Base-by-base conservation (phyloP, 2,888 invertebrate species). In the Troides oblongomaculatus region DNA sequence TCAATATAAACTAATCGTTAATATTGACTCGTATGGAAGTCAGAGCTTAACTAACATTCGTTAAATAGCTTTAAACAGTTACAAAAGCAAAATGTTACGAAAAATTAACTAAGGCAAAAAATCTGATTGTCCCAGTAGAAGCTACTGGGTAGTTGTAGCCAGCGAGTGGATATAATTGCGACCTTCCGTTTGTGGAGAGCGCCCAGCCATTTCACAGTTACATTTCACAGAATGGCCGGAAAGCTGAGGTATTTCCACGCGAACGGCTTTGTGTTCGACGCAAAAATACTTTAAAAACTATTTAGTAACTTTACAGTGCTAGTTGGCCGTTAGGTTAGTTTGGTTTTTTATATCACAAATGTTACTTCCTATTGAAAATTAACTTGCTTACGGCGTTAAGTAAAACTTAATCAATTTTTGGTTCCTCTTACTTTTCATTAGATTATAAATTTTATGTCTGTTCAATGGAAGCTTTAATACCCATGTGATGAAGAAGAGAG, bases 131-230 rank as follows among this genome's bases (percentile, higher is more conserved):
- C 21, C 46, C 50, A 65, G 50, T 58, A 62, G 65, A 69, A 69
- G 36, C 65, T 46, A 60, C 46, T 18, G 43, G 57, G 25, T 57
- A 58, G 65, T 69, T 65, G 69, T 65, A 58, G 53, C 65, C 61
- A 50, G 62, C 62, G 69, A 69, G 62, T 69, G 65, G 62, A 69
- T 80, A 82, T 83, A 84, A 85, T 84, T 82, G 79, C 80, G 78
- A 77, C 82, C 79, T 82, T 82, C 79, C 81, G 79, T 80, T 79
- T 83, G 81, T 76, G 69, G 81, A 70, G 78, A 73, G 75, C 63
- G 60, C 68, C 56, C 74, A 74, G 72, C 78, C 79, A 75, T 76
- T 81, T 76, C 73, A 72, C 72, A 68, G 72, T 69, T 68, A 75
- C 76, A 74, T 76, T 76, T 75, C 77, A 77, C 76, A 75, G 78